Evolutionary conservation across 2,797 vertebrate genomes (phyloP), one percentile per base, ranked within the genome.

Genomic region (Gymnoscopelus microlampas): DNA sequence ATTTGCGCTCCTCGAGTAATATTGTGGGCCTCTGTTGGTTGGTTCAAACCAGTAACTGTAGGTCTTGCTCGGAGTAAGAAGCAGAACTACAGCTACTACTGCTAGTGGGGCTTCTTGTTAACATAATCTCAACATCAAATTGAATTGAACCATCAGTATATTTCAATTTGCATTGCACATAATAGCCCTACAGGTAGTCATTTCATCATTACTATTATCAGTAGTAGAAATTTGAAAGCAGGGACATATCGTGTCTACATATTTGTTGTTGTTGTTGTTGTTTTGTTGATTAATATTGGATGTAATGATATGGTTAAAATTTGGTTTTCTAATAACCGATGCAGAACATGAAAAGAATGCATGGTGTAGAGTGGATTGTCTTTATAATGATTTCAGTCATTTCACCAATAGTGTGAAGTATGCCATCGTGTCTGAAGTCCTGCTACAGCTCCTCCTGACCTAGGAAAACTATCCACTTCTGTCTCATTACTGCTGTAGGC

Each of bases 371-470:
- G 75, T 73, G 81, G 70, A 79, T 81, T 65, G 56, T 81, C 76
- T 77, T 74, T 66, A 65, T 51, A 70, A n/a, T n/a, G n/a, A n/a
- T n/a, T n/a, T 65, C 39, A 60, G 59, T n/a, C n/a, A 57, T 73
- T 74, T 54, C 32, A 70, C 79, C 65, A 77, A 66, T 71, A 69
- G 50, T 51, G 65, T 66, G 77, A 83, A 78, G 63, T 75, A 73
- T 69, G 67, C 19, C 50, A 73, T 62, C 44, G 62, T 71, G 66
- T 65, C 71, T 74, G 53, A 65, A 68, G 76, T 82, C 71, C 66
- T 6, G 48, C 60, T 13, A 48, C 57, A 79, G 76, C 68, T 82
- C 69, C 70, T 82, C 68, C 66, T 79, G 64, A 85, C 74, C 81
- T 75, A 50, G 44, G 65, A 29, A 6, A 68, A 68, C 63, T 19